These are phyloP conservation scores for Platorchestia sp. DNA, from an alignment of 1,140 invertebrate genomes.

Conservation along the genomic window DNA sequence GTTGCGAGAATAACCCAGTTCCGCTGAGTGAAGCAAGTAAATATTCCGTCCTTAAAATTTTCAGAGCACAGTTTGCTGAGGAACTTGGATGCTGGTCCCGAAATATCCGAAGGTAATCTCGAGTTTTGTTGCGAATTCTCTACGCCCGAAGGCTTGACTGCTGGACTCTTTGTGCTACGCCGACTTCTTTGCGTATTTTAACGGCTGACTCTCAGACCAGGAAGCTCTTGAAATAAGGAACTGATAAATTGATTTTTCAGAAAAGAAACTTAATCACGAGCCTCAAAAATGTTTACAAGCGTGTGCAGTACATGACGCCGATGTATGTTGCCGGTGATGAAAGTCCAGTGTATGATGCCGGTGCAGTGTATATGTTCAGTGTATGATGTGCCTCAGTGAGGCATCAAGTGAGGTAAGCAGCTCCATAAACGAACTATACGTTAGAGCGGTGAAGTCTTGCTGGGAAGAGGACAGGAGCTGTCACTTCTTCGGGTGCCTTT, in stretches of 20 bases:
- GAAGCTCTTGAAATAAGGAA: neutral
- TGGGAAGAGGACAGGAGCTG: neutral
- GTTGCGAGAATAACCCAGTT: neutral
- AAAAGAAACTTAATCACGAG: neutral
- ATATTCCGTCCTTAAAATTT: neutral
- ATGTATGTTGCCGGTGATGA: too few relatives aligned
- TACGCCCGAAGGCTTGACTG: neutral
- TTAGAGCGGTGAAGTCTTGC: neutral
- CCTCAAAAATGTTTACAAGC: neutral
- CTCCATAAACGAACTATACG: neutral
- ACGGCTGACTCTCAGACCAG: neutral
- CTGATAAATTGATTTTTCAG: neutral
- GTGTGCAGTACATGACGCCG: neutral
- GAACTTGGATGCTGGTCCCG: neutral
- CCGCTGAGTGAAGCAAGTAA: neutral
- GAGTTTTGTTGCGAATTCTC: neutral
- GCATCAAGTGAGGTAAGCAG: neutral
- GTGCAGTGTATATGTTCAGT: too few relatives aligned
- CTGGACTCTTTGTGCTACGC: neutral
- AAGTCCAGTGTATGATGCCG: too few relatives aligned
- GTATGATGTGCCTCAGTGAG: neutral
- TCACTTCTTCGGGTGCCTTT: neutral
- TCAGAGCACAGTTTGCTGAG: neutral
- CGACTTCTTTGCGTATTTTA: neutral
- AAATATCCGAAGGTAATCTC: neutral